Base-by-base conservation (phyloP, 23 tunicate genomes). In the Trididemnum miniatum region DNA sequence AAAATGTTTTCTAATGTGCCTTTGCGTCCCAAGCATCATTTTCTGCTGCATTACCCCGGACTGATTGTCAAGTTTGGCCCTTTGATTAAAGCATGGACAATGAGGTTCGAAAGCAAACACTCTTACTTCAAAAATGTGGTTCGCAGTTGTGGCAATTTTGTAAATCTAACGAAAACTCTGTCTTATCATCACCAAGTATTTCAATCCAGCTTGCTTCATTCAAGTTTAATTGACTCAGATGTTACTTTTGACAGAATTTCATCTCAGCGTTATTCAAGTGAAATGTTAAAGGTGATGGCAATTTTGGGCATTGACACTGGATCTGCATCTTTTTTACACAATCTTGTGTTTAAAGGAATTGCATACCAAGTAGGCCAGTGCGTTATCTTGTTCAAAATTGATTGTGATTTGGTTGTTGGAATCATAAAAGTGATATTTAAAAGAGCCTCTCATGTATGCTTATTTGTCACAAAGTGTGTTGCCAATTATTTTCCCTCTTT, bases 101-200 rank as follows among this genome's bases (percentile, higher is more conserved):
- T 84, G 62, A 33, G 88, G 35, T 84, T 84, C 76, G 88, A 84
- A 75, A 76, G 82, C 34, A 84, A 84, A 37, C 88, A 76, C 37
- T 49, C 71, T 18, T 84, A 84, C 76, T 84, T 84, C 35, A 84
- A 84, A 31, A 34, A 71, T n/a, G 50, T 54, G 22, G 51, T 65
- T 0, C 51, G 52, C 12, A 29, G 24, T 35, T 32, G 51, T 25
- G 60, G 71, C 35, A 84, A 84, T 37, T 84, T 76, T 59, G 59
- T 71, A 32, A 84, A 84, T 60, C 40, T 84, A 2, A 71, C 66
- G n/a, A 28, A 76, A 1, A 76, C 82, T 29, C 71, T 84, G 18
- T 54, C 88, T 27, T 44, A 59, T 33, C 37, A 65, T 38, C 88
- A 84, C 62, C 82, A 84, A 76, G 28, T 50, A 35, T 35, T 59